Evolutionary conservation across 1,140 invertebrate genomes (phyloP).

Genomic region (Drosophila pruinosa): DNA sequence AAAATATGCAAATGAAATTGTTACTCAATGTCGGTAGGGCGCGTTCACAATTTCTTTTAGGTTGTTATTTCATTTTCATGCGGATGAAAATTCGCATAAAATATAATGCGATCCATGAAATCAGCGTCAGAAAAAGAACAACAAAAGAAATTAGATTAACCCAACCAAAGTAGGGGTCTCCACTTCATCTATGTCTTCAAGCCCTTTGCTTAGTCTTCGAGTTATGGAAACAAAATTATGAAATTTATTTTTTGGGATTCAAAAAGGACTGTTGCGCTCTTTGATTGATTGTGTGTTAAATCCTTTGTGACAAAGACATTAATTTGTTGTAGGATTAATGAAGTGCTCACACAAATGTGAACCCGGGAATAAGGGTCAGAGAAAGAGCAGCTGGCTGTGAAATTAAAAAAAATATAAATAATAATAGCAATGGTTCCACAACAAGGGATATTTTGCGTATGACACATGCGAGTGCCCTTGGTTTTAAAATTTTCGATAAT

Average conservation of each 20-base stretch:
- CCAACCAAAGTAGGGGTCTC: not conserved
- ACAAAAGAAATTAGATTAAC: constrained; percentile 65
- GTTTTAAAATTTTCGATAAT: not conserved
- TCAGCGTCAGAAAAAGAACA: constrained; percentile 35
- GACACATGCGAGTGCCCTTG: not conserved
- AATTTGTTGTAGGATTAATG: constrained; percentile 73
- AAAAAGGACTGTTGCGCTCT: constrained; percentile 39
- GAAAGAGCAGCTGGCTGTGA: constrained; percentile 12
- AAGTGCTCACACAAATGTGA: constrained; percentile 30
- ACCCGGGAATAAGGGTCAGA: not conserved
- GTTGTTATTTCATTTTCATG: constrained; percentile 75
- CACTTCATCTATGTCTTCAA: not conserved
- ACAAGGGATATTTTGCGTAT: not conserved
- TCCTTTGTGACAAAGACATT: constrained; percentile 68
- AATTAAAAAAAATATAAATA: constrained; percentile 24
- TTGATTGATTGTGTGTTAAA: constrained; percentile 75
- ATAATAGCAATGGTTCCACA: not conserved
- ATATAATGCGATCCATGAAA: constrained; percentile 72
- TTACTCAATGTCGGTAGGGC: constrained; percentile 68
- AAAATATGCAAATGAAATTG: constrained; percentile 81
- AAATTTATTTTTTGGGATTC: constrained; percentile 42
- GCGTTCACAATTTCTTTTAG: constrained; percentile 19
- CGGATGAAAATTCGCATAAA: constrained; percentile 72
- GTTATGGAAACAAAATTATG: constrained; percentile 59
- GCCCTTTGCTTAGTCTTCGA: not conserved